Percentiles rank a stretch among this genome's conserved stretches.
Conservation (phyloP, 1,140 invertebrate species). For the Lordiphosa collinella region DNA sequence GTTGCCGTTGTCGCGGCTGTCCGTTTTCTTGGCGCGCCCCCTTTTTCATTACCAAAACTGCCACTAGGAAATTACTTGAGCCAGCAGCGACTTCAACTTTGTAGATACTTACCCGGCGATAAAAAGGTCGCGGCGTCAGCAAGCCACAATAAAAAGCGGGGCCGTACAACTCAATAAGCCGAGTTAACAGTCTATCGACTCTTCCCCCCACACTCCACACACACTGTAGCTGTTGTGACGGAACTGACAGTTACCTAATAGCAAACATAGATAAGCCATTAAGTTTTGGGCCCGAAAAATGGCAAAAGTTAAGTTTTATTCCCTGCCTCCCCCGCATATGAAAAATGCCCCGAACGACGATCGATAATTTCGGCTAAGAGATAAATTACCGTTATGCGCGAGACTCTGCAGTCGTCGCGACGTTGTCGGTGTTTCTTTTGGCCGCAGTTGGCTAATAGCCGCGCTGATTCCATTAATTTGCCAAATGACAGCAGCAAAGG, state of each 20-base stretch:
- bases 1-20: conserved; percentile 10
- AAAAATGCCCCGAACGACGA: conserved; percentile 56
- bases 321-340: conserved; percentile 30
- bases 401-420: background rate
- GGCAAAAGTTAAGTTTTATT: conserved; percentile 44
- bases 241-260: conserved; percentile 77
- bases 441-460: conserved; percentile 71
- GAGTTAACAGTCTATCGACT: conserved; percentile 71
- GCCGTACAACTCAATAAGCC: conserved; percentile 71
- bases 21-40: conserved; percentile 11
- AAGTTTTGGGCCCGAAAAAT: conserved; percentile 51
- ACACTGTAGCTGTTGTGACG: conserved; percentile 24
- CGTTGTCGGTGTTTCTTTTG: conserved; percentile 1
- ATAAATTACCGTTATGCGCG: conserved; percentile 65
- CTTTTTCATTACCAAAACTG: conserved; percentile 65
- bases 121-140: conserved; percentile 58
- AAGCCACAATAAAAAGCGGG: conserved; percentile 4
- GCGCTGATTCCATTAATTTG: conserved; percentile 76
- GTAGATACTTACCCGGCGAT: conserved; percentile 69
- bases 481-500: conserved; percentile 60
- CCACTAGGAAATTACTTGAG: conserved; percentile 61
- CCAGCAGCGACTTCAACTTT: conserved; percentile 39
- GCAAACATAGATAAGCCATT: conserved; percentile 78
- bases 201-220: background rate
- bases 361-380: conserved; percentile 76